A percentile compares a stretch with the other conserved stretches of the same genome.
phyloP scores from a whole-genome alignment of 2,797 vertebrate species.

The Eulemur mongoz region DNA sequence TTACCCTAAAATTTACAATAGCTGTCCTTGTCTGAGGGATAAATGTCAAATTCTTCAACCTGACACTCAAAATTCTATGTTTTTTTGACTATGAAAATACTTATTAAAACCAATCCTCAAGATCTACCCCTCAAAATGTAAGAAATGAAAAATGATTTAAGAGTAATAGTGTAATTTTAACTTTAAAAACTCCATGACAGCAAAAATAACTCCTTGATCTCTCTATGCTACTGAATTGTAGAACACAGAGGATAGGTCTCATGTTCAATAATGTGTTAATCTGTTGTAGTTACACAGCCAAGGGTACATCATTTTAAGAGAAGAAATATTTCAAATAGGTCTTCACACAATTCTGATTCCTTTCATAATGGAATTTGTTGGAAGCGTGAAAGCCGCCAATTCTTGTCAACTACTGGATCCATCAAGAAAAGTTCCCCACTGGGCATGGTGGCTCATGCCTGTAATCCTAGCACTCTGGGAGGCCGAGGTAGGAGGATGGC shows the following conservation, averaged over 20 bases:
- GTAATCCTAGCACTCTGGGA: too few relatives aligned
- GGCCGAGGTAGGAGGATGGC: too few relatives aligned
- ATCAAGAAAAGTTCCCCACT: neutral
- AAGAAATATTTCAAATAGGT: slow-evolving; percentile 41
- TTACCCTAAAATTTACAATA: neutral
- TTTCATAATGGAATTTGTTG: slow-evolving; percentile 28
- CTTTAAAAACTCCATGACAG: slow-evolving; percentile 26
- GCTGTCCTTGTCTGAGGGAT: neutral
- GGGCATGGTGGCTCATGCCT: too few relatives aligned
- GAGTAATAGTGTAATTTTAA: slow-evolving; percentile 38
- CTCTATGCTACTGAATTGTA: neutral
- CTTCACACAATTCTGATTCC: neutral
- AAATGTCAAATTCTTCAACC: slow-evolving; percentile 21
- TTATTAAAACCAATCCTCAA: slow-evolving; percentile 13
- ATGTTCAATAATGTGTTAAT: neutral
- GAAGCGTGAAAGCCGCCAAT: neutral
- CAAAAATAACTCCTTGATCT: neutral
- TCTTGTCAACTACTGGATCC: neutral
- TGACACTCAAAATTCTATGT: slow-evolving; percentile 7
- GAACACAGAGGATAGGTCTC: neutral
- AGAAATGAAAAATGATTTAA: slow-evolving; percentile 36
- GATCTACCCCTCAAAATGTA: slow-evolving; percentile 7
- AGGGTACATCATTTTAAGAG: slow-evolving; percentile 1
- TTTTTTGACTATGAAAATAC: slow-evolving; percentile 40
- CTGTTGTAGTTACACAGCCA: neutral